Evolutionary conservation across 2,888 invertebrate species (phyloP).

Genomic region (Eremobia ochroleuca): DNA sequence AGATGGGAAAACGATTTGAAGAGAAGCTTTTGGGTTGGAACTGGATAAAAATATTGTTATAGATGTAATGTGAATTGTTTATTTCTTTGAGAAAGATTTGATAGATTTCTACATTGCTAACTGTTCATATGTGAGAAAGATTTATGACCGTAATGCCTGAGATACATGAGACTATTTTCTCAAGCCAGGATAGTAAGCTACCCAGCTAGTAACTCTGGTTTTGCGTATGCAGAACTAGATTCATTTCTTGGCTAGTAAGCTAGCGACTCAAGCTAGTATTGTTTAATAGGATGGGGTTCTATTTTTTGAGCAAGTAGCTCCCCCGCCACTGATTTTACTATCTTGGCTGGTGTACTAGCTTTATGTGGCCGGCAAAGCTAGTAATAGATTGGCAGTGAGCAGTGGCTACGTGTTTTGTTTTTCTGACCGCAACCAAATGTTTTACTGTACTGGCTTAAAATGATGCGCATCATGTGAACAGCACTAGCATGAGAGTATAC

Average conservation of each 20-base stretch:
- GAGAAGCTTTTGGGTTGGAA: neutral
- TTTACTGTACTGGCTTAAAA: too few relatives aligned
- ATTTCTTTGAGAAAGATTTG: too few relatives aligned
- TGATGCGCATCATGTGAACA: too few relatives aligned
- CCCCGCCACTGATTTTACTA: neutral
- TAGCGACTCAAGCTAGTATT: neutral
- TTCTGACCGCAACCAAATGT: too few relatives aligned
- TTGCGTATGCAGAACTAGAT: neutral
- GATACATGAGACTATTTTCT: neutral
- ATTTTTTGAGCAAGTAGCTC: neutral
- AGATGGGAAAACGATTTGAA: slow-evolving; percentile 10
- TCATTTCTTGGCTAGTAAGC: neutral
- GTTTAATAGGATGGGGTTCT: neutral
- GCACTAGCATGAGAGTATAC: too few relatives aligned
- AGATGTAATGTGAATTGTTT: neutral
- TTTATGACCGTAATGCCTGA: neutral
- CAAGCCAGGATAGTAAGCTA: neutral
- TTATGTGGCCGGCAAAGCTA: neutral
- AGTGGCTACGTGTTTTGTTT: neutral
- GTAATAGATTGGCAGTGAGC: neutral
- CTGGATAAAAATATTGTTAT: neutral
- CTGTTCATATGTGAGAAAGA: too few relatives aligned
- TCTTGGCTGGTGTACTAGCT: neutral
- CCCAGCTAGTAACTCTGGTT: neutral
- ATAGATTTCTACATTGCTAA: too few relatives aligned